Evolutionary conservation across 2,888 invertebrate species (phyloP).

Genomic region (Scotopteryx bipunctaria): DNA sequence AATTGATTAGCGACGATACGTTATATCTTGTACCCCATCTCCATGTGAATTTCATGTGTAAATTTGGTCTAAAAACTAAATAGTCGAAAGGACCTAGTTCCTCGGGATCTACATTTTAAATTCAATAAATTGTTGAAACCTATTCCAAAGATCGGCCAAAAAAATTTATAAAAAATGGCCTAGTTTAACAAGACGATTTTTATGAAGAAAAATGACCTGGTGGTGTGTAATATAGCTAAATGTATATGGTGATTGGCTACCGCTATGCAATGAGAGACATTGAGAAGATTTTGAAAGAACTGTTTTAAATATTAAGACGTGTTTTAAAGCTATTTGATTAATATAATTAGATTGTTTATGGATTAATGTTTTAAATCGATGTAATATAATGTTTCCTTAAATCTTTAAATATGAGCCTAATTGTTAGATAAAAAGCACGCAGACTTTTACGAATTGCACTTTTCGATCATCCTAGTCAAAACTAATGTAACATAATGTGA

Average conservation of each 20-base stretch:
- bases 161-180: too few species aligned
- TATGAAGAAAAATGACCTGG: too few species aligned
- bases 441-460: constrained; percentile 15
- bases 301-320: neutral
- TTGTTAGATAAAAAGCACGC: constrained; percentile 12
- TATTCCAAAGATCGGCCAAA: too few species aligned
- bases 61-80: too few species aligned
- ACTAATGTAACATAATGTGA: constrained; percentile 25
- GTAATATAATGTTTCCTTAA: neutral
- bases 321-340: neutral
- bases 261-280: neutral
- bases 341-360: constrained; percentile 1
- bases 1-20: too few species aligned
- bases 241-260: neutral
- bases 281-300: neutral
- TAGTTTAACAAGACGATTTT: too few species aligned
- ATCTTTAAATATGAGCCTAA: constrained; percentile 15
- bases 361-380: constrained; percentile 9
- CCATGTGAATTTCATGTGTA: too few species aligned
- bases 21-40: too few species aligned
- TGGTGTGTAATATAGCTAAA: too few species aligned
- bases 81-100: too few species aligned
- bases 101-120: too few species aligned
- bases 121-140: too few species aligned
- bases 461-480: constrained; percentile 3